Evolutionary conservation across 1,140 invertebrate species (phyloP).

Genomic region (Cotesia chilonis): DNA sequence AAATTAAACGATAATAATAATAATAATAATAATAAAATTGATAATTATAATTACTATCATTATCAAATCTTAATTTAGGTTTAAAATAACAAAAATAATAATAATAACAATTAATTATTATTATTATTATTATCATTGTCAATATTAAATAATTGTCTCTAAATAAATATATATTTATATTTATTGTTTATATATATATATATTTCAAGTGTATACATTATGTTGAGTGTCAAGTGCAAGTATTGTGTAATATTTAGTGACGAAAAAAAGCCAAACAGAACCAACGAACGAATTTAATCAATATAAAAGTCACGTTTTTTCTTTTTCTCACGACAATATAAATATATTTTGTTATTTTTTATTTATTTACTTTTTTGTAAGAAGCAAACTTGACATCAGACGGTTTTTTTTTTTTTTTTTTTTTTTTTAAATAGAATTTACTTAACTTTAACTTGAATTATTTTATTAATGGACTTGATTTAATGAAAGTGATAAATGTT

Average conservation of each 20-base stretch:
- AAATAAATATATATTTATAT: slow-evolving; percentile 19
- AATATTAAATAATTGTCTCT: too few relatives aligned
- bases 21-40: too few relatives aligned
- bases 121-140: too few relatives aligned
- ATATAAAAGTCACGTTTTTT: slow-evolving; percentile 41
- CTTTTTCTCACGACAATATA: slow-evolving; percentile 34
- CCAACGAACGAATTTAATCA: slow-evolving; percentile 50
- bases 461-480: slow-evolving; percentile 2
- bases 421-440: background rate
- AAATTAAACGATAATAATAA: too few relatives aligned
- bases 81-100: too few relatives aligned
- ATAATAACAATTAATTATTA: too few relatives aligned
- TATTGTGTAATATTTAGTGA: slow-evolving; percentile 60
- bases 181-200: slow-evolving; percentile 53
- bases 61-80: too few relatives aligned
- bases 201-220: slow-evolving; percentile 54
- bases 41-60: too few relatives aligned
- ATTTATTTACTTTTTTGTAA: too few relatives aligned
- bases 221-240: slow-evolving; percentile 55
- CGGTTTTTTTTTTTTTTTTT: too few relatives aligned
- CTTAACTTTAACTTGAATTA: background rate
- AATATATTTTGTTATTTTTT: background rate
- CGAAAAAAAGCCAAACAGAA: slow-evolving; percentile 62
- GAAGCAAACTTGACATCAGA: too few relatives aligned
- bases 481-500: slow-evolving; percentile 7